Evolutionary conservation across 2,888 invertebrate species (phyloP).

Genomic region (Acleris emargana): DNA sequence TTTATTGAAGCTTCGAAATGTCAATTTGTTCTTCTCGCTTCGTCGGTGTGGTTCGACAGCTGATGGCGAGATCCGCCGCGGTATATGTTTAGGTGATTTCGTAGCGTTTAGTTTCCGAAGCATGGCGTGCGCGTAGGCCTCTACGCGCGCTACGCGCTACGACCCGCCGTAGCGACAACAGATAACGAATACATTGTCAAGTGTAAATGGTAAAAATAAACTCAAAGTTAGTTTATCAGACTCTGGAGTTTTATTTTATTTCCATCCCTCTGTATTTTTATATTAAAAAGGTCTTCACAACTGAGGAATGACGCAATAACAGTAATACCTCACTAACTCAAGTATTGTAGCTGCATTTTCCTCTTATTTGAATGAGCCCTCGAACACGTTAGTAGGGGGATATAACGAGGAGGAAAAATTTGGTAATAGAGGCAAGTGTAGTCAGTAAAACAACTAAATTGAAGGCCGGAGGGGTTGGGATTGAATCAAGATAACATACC

Average conservation of each 20-base stretch:
- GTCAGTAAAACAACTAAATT: slow-evolving; percentile 27
- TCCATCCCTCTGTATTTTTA: not conserved
- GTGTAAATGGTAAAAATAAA: slow-evolving; percentile 85
- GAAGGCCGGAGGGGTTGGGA: slow-evolving; percentile 7
- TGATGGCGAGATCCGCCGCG: slow-evolving; percentile 27
- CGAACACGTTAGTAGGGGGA: slow-evolving; percentile 14
- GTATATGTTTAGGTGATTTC: slow-evolving; percentile 44
- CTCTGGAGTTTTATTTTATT: slow-evolving; percentile 73
- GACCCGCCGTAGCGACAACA: slow-evolving; percentile 79
- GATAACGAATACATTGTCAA: slow-evolving; percentile 84
- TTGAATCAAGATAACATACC: not conserved
- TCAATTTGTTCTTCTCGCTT: slow-evolving; percentile 33
- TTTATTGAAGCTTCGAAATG: slow-evolving; percentile 51
- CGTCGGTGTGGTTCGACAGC: slow-evolving; percentile 31
- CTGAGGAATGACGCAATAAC: not conserved
- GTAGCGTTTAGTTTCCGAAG: slow-evolving; percentile 60
- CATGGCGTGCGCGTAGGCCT: slow-evolving; percentile 60
- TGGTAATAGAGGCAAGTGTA: slow-evolving; percentile 29
- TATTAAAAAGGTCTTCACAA: not conserved
- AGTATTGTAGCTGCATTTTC: slow-evolving; percentile 16
- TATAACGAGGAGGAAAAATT: slow-evolving; percentile 20
- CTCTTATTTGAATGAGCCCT: slow-evolving; percentile 24
- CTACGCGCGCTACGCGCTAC: slow-evolving; percentile 77
- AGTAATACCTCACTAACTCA: slow-evolving; percentile 7
- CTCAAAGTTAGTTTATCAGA: slow-evolving; percentile 85